Evolutionary conservation across 2,888 invertebrate species (phyloP).

Genomic region (Gonocerus acuteangulatus): DNA sequence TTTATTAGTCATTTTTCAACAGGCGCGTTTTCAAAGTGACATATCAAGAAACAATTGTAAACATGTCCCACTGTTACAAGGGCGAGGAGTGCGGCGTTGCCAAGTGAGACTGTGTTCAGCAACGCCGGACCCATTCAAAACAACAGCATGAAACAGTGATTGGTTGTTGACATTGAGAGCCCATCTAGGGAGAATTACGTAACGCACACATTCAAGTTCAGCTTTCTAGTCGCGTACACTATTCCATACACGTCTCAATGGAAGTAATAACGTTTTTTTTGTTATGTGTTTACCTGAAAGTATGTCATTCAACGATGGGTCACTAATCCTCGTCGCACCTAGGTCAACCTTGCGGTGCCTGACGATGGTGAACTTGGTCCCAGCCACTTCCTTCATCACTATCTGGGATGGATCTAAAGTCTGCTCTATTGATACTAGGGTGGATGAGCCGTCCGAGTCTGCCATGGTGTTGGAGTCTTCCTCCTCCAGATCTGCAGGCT

Average conservation of each 20-base stretch:
- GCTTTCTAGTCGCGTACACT: too few relatives aligned
- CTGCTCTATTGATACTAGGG: conserved; percentile 17
- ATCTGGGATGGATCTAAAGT: not conserved
- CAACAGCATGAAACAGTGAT: not conserved
- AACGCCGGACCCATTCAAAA: not conserved
- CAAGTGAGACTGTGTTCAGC: not conserved
- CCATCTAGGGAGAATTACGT: not conserved
- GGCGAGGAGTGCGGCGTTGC: not conserved
- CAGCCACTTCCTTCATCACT: conserved; percentile 34
- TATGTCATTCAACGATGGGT: conserved; percentile 28
- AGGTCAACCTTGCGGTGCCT: conserved; percentile 57
- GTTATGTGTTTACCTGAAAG: conserved; percentile 30
- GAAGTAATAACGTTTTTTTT: too few relatives aligned
- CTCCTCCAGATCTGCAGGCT: conserved; percentile 43
- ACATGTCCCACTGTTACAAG: not conserved
- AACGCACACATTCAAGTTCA: too few relatives aligned
- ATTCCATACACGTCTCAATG: too few relatives aligned
- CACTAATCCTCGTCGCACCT: conserved; percentile 45
- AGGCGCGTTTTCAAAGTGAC: too few relatives aligned
- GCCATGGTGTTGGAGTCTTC: conserved; percentile 37
- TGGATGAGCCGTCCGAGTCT: conserved; percentile 35
- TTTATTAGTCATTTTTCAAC: too few relatives aligned
- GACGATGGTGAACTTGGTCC: conserved; percentile 52
- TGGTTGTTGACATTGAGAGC: not conserved
- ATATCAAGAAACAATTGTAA: not conserved